Evolutionary conservation across 1,140 invertebrate genomes (phyloP), one percentile per base, ranked within the genome.

Genomic region (Drosophila pseudoananassae): DNA sequence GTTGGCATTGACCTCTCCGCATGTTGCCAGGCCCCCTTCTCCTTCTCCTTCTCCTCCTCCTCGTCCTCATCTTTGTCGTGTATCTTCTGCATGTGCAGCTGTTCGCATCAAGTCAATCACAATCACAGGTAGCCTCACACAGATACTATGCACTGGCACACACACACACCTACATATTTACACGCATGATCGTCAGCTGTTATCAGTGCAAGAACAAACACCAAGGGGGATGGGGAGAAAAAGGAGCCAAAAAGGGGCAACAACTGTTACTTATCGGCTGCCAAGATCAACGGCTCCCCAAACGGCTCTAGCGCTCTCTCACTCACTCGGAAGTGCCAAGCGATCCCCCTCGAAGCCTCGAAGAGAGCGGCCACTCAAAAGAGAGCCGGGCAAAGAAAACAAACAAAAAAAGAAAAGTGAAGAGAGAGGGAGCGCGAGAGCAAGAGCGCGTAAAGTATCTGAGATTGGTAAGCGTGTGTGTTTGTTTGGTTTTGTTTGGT

Each of bases 11-110:
- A 65, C 63, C 53, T 58, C 63, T 56, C 50, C 31, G 40, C 31
- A 29, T 45, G 15, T 36, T 36, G 60, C 46, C 47, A 17, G 15
- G 15, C 12, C 29, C 17, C 29, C 29, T 10, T 36, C 29, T 15
- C 15, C 14, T 52, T 25, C 40, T 7, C 10, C 17, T 23, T 25
- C 45, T 25, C 20, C 38, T 49, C 23, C 45, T 20, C 0, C 20
- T 20, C 3, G 20, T 20, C 20, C 20, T 20, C 20, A 20, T 20
- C 20, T 20, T 20, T 20, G n/a, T 43, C 40, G 5, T 15, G n/a
- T 36, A 14, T 31, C 38, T 53, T 36, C 73, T 73, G 63, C 79
- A 83, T 78, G 70, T 83, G 80, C 80, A 83, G 80, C 80, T 83
- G 76, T 76, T 61, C 49, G 17, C 56, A 20, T 40, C 64, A 55